Percentiles rank a stretch among this genome's conserved stretches.
These are phyloP conservation scores for Whitmania pigra DNA, from an alignment of 1,140 invertebrate genomes.

Conservation along the genomic window DNA sequence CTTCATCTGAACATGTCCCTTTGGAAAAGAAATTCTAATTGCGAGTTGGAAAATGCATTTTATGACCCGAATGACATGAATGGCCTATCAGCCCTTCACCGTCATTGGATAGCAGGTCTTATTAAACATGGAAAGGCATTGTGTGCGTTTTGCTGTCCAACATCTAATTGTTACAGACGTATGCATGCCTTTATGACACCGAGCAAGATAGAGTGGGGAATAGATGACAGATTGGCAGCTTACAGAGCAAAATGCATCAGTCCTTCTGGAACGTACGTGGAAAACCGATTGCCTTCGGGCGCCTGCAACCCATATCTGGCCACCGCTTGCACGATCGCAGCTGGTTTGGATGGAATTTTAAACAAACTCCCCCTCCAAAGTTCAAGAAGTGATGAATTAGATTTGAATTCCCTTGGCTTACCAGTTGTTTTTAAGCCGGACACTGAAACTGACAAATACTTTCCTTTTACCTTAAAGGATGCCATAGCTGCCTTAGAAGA, in stretches of 20 bases:
- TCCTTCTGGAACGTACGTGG: constrained; percentile 23
- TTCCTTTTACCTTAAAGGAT: not conserved
- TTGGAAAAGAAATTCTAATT: constrained; percentile 14
- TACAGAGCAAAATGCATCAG: constrained; percentile 22
- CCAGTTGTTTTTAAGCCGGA: not conserved
- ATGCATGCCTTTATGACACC: constrained; percentile 21
- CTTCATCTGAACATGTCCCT: constrained; percentile 26
- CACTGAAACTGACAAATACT: constrained; percentile 6
- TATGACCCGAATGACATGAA: constrained; percentile 19
- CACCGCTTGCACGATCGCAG: constrained; percentile 23
- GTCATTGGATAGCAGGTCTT: constrained; percentile 25
- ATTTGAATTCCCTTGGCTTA: not conserved
- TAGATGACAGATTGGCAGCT: constrained; percentile 20
- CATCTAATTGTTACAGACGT: constrained; percentile 25
- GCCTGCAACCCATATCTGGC: constrained; percentile 24
- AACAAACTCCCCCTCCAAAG: constrained; percentile 18
- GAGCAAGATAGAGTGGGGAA: constrained; percentile 21
- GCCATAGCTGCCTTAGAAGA: constrained; percentile 9
- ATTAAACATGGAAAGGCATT: constrained; percentile 24
- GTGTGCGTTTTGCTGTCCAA: constrained; percentile 22
- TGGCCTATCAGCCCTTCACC: constrained; percentile 21
- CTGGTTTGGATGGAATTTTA: too few species aligned
- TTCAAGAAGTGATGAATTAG: not conserved
- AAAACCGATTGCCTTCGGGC: constrained; percentile 23
- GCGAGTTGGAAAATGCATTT: constrained; percentile 22